A percentile compares a stretch with the other conserved stretches of the same genome.
Evolutionary conservation across 2,797 vertebrate genomes (phyloP).

Genomic region (Sebastes iracundus): DNA sequence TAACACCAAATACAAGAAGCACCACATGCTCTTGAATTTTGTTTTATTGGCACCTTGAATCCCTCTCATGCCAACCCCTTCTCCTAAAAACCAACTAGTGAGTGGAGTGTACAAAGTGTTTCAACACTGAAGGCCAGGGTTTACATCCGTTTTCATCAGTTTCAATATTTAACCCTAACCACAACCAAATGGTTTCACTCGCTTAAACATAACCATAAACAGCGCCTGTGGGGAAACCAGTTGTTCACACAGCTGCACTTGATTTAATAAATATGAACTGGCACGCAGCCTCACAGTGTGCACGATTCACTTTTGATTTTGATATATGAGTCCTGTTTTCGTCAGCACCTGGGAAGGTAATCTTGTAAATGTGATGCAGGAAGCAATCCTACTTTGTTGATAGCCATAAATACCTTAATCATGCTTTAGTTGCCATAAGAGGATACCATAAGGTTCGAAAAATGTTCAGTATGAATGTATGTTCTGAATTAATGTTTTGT

Average conservation of each 20-base stretch:
- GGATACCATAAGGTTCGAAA: not conserved
- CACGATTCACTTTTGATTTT: not conserved
- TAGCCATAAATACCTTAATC: not conserved
- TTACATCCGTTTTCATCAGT: not conserved
- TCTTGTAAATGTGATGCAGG: not conserved
- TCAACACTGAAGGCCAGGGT: not conserved
- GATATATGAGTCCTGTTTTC: conserved; percentile 1
- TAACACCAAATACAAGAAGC: conserved; percentile 19
- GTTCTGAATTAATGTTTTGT: not conserved
- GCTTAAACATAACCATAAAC: not conserved
- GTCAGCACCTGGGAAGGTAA: not conserved
- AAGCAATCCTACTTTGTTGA: not conserved
- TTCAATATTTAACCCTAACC: not conserved
- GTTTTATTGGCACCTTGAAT: conserved; percentile 1
- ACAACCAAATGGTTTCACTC: not conserved
- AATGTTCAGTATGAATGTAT: not conserved
- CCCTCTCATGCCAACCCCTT: not conserved
- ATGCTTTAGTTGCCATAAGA: not conserved
- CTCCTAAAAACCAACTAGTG: not conserved
- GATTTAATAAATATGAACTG: not conserved
- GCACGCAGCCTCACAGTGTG: not conserved
- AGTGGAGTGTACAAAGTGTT: not conserved
- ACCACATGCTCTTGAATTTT: not conserved
- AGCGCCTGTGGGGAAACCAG: not conserved
- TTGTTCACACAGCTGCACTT: not conserved